Evolutionary conservation across 1,140 invertebrate species (phyloP).

Genomic region (Zaprionus gabonicus): DNA sequence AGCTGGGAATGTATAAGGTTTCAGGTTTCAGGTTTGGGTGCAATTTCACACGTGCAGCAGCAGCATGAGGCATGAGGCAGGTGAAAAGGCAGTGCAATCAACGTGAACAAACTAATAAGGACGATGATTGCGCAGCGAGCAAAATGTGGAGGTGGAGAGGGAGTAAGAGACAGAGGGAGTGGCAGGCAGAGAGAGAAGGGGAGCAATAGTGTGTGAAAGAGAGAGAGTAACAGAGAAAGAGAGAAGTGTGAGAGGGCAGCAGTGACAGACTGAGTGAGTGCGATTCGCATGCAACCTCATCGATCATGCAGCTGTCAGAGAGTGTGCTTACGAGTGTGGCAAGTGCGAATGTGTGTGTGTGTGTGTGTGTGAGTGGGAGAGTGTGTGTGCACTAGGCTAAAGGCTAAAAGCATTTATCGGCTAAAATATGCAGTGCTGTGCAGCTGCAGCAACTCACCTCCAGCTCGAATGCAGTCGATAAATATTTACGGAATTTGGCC

Average conservation of each 20-base stretch:
- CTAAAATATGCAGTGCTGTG: constrained; percentile 23
- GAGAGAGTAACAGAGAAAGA: background rate
- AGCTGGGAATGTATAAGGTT: background rate
- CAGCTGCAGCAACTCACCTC: constrained; percentile 31
- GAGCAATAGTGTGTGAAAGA: background rate
- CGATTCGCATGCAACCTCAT: constrained; percentile 14
- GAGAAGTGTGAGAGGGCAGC: background rate
- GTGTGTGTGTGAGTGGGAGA: background rate
- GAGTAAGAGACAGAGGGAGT: background rate
- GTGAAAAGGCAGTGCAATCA: constrained; percentile 20
- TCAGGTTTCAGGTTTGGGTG: background rate
- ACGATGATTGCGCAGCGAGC: constrained; percentile 22
- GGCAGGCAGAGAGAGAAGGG: background rate
- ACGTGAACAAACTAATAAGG: constrained; percentile 39
- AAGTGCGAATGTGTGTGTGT: background rate
- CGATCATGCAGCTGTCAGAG: constrained; percentile 34
- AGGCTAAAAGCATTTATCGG: constrained; percentile 25
- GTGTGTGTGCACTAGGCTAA: constrained; percentile 14
- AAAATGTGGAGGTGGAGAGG: constrained; percentile 6
- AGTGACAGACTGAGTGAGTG: background rate
- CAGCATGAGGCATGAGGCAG: background rate
- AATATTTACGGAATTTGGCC: constrained; percentile 14
- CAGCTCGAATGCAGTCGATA: constrained; percentile 16
- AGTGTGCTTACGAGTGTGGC: background rate
- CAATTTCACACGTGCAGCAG: background rate